Evolutionary conservation across 1,140 invertebrate genomes (phyloP).

Genomic region (Drosophila elegans): DNA sequence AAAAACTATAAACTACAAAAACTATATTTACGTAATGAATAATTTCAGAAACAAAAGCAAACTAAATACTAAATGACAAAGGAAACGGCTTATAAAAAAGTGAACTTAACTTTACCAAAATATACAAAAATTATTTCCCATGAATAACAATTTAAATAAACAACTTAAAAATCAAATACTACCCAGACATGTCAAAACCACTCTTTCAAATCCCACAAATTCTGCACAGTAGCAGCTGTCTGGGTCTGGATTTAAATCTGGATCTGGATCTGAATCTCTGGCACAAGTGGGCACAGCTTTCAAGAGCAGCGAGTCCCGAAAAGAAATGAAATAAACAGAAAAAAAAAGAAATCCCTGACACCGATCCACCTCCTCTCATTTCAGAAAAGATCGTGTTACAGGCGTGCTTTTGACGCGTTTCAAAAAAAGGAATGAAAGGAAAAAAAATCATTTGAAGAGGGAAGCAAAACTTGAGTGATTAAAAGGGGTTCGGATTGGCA

Average conservation of each 20-base stretch:
- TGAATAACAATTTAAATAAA: neutral
- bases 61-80: no score
- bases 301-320: neutral
- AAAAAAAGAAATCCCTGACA: constrained; percentile 3
- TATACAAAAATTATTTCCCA: neutral
- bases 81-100: no score
- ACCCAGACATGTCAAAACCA: neutral
- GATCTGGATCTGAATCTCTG: constrained; percentile 2
- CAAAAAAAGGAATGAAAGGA: constrained; percentile 4
- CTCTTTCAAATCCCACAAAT: neutral
- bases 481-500: neutral
- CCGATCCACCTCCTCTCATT: constrained; percentile 3
- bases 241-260: neutral
- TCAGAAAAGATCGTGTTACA: constrained; percentile 33
- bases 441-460: constrained; percentile 4
- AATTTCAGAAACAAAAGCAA: no score
- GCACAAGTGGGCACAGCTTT: constrained; percentile 14
- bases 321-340: neutral
- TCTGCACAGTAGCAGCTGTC: constrained; percentile 13
- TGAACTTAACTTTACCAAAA: no score
- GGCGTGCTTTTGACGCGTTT: constrained; percentile 43
- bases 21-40: no score
- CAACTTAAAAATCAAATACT: neutral
- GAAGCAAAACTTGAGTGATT: constrained; percentile 13
- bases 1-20: no score